Conservation (phyloP, 2,797 vertebrate genomes). For the Eospalax fontanierii region DNA sequence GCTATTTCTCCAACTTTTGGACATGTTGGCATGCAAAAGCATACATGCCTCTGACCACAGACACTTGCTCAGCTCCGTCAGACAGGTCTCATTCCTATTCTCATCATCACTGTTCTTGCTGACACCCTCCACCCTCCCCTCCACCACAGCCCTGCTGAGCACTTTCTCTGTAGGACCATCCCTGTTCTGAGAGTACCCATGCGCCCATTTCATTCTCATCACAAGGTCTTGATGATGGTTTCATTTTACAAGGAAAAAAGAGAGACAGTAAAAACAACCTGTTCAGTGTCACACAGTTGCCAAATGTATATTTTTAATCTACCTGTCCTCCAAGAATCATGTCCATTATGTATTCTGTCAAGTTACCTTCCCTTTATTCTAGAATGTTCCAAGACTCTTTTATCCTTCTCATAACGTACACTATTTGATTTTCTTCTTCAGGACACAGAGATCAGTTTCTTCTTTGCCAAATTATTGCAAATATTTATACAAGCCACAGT, state of each 20-base stretch:
- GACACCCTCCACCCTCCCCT: accelerated
- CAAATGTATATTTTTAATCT: not conserved
- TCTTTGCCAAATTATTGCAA: constrained; percentile 40
- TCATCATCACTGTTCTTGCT: not conserved
- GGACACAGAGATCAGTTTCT: not conserved
- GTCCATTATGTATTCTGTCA: not conserved
- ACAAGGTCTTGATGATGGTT: not conserved
- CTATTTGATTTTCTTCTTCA: constrained; percentile 30
- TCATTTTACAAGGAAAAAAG: constrained; percentile 5
- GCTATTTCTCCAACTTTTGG: not conserved
- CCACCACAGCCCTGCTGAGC: not conserved
- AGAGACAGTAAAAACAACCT: not conserved
- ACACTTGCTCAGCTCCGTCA: not conserved
- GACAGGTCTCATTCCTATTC: no score
- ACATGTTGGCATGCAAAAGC: no score
- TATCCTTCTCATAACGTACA: not conserved
- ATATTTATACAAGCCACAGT: not conserved
- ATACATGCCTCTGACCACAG: not conserved
- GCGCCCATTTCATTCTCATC: not conserved
- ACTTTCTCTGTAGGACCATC: not conserved
- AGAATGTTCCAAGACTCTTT: constrained; percentile 5
- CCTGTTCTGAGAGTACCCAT: not conserved
- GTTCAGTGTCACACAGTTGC: not conserved
- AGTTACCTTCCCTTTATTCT: not conserved
- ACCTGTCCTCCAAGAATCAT: not conserved